Percentiles rank a stretch among this genome's conserved stretches.
phyloP scores from a whole-genome alignment of 1,140 invertebrate species.

The Bombus waltoni region DNA sequence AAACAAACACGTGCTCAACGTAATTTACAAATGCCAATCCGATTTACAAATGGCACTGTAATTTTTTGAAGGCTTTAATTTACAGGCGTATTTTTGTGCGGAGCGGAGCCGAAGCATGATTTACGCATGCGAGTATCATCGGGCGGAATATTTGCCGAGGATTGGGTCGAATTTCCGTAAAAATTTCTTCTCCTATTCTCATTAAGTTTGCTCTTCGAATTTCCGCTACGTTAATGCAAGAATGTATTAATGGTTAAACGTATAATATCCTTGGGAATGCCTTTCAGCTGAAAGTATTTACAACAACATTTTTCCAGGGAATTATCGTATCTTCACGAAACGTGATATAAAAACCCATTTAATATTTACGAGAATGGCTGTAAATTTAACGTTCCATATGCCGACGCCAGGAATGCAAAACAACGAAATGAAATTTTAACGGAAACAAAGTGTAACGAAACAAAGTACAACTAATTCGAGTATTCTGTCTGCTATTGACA shows the following conservation, averaged over 20 bases:
- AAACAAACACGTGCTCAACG: background rate
- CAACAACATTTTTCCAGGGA: background rate
- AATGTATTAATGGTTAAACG: background rate
- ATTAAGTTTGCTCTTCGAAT: background rate
- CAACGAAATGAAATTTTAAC: background rate
- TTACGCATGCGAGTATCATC: background rate
- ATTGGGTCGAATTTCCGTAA: background rate
- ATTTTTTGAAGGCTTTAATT: background rate
- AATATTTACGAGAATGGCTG: no score
- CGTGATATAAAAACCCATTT: background rate
- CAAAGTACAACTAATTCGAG: background rate
- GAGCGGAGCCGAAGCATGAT: background rate
- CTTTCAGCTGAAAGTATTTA: background rate
- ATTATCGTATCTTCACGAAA: background rate
- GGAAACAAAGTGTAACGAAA: background rate
- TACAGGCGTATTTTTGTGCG: background rate
- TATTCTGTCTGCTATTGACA: background rate
- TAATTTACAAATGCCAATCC: no score
- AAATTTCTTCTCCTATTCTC: background rate
- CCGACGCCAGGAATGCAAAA: background rate
- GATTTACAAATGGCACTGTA: background rate
- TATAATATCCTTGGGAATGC: background rate
- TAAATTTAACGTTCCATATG: background rate
- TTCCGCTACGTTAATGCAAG: no score
- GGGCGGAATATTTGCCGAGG: slow-evolving; percentile 1